Conservation (phyloP, 2,113 vertebrate species). For the Nesoenas mayeri region DNA sequence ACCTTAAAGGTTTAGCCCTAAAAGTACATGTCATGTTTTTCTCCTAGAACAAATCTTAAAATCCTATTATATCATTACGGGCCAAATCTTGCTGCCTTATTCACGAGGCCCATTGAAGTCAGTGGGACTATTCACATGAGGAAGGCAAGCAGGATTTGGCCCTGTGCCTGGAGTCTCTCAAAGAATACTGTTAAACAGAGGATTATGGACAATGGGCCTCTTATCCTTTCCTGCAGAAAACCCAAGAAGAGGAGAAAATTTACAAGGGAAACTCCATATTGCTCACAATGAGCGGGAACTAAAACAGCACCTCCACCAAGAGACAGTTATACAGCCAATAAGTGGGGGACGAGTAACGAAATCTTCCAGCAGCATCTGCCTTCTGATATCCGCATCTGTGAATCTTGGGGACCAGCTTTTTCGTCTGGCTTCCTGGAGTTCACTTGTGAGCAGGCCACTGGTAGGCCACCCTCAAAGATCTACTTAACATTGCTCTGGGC, state of each 20-base stretch:
- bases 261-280: constrained; percentile 52
- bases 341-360: neutral
- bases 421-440: neutral
- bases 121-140: constrained; percentile 56
- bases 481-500: neutral
- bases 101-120: constrained; percentile 56
- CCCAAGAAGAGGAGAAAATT: constrained; percentile 53
- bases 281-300: constrained; percentile 13
- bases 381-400: neutral
- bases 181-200: constrained; percentile 72
- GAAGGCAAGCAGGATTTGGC: constrained; percentile 62
- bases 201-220: constrained; percentile 62
- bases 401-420: neutral
- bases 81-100: constrained; percentile 65
- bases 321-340: neutral
- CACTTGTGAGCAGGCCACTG: neutral
- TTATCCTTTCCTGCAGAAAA: constrained; percentile 62
- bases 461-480: constrained; percentile 50
- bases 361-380: neutral
- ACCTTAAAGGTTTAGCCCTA: constrained; percentile 55
- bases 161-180: constrained; percentile 67
- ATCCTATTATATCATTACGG: constrained; percentile 64
- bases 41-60: constrained; percentile 61
- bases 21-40: constrained; percentile 62
- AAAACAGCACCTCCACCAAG: constrained; percentile 48